Percentiles rank a stretch among this genome's conserved stretches.
Conservation (phyloP, 2,113 vertebrate genomes). For the Cercocebus atys region DNA sequence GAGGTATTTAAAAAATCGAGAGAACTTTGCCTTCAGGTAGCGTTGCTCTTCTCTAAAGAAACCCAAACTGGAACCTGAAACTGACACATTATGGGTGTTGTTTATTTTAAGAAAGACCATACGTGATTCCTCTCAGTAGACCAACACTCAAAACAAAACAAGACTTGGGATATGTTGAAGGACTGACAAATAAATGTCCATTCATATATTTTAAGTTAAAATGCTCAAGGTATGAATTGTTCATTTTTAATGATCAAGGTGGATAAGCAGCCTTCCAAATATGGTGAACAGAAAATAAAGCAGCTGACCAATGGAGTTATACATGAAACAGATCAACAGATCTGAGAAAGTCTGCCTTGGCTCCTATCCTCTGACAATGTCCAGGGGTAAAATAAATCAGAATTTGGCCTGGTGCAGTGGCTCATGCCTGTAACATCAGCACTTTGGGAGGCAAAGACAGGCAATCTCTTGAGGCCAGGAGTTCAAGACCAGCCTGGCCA, state of each 20-base stretch:
- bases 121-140: not conserved
- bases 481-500: too few species aligned
- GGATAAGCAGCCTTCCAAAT: not conserved
- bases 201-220: not conserved
- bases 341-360: not conserved
- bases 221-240: not conserved
- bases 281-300: not conserved
- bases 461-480: too few species aligned
- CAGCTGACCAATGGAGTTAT: fast-evolving
- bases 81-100: not conserved
- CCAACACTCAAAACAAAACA: not conserved
- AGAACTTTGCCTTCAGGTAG: not conserved
- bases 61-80: not conserved
- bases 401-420: not conserved
- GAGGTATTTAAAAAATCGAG: not conserved
- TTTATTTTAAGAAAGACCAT: not conserved
- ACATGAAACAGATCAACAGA: not conserved
- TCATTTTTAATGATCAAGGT: not conserved
- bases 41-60: not conserved
- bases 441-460: too few species aligned
- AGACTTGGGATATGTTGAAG: not conserved
- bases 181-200: not conserved
- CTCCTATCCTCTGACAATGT: not conserved
- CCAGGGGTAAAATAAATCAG: not conserved
- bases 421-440: too few species aligned